phyloP scores from a whole-genome alignment of 2,888 invertebrate genomes.

The Lamproptera curius region DNA sequence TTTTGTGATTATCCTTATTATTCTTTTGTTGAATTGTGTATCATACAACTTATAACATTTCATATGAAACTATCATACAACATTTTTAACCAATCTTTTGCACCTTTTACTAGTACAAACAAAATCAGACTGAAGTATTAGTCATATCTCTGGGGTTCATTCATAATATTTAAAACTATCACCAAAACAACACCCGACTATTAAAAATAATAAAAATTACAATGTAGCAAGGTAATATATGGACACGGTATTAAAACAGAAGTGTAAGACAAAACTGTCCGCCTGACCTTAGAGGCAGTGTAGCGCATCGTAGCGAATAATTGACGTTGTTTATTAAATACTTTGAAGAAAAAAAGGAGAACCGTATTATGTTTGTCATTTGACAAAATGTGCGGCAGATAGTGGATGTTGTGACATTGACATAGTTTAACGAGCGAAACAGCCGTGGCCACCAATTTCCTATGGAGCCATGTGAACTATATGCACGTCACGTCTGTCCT shows the following conservation, averaged over 20 bases:
- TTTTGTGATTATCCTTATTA: too few species aligned
- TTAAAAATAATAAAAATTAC: too few species aligned
- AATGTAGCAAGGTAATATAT: too few species aligned
- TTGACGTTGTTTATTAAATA: conserved; percentile 53
- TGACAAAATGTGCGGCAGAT: conserved; percentile 39
- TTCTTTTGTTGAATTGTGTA: too few species aligned
- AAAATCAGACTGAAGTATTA: too few species aligned
- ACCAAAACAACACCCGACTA: too few species aligned
- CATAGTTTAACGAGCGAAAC: conserved; percentile 47
- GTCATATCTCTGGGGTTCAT: too few species aligned
- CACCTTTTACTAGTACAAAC: too few species aligned
- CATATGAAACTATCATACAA: too few species aligned
- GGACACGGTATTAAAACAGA: conserved; percentile 1
- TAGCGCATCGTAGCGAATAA: conserved; percentile 74
- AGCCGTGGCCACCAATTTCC: conserved; percentile 20
- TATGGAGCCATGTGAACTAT: conserved; percentile 14
- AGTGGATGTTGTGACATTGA: conserved; percentile 64
- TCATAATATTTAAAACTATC: too few species aligned
- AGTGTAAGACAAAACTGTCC: conserved; percentile 27
- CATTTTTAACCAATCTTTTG: too few species aligned
- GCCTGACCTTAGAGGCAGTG: conserved; percentile 58
- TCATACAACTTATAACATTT: too few species aligned
- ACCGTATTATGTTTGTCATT: conserved; percentile 51
- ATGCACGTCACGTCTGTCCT: conserved; percentile 13
- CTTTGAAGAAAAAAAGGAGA: conserved; percentile 53